Evolutionary conservation across 2,797 vertebrate genomes (phyloP), one percentile per base, ranked within the genome.

Genomic region (Sphaeramia orbicularis): DNA sequence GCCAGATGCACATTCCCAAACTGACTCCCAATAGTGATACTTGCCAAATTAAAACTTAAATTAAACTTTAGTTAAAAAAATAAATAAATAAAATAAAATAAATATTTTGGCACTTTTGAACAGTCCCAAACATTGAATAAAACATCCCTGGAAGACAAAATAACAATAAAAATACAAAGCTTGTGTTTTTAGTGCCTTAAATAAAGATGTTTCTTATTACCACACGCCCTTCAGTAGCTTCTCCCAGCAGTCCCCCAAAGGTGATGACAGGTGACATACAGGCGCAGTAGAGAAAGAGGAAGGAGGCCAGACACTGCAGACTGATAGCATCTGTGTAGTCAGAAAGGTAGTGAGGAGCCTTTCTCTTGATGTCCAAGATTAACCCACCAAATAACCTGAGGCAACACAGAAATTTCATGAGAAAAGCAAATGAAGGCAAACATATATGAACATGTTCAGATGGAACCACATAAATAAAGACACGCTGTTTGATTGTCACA

Each of bases 231-330:
- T 99, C 98, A 4, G 98, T 99, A 79, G 97, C 98, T 89, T 99
- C 98, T 82, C 98, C 98, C 84, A 99, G 93, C 48, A 99, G 95
- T 71, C 98, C 98, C 83, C 98, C 98, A 10, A 99, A 99, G 2
- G 98, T 99, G 93, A 99, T 99, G 86, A 99, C 98, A 30, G 98
- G 98, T 65, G 98, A 99, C 98, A 99, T 99, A 89, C 98, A 99
- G 68, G 98, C 98, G 90, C 98, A 99, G 94, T 99, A 99, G 75
- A 99, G 96, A 87, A 99, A 99, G 18, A 99, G 95, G 92, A 99
- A 97, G 10, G 98, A 99, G 66, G 98, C 98, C 89, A 99, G 91
- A 95, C 98, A 99, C 90, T 99, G 97, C 84, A 99, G 92, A 71
- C 97, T 99, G 87, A 98, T 50, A 76, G 97, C 97, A 60, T 99